A percentile compares a stretch with the other conserved stretches of the same genome.
These are phyloP conservation scores for Choristoneura fumiferana DNA, from an alignment of 1,140 invertebrate species.

Conservation along the genomic window DNA sequence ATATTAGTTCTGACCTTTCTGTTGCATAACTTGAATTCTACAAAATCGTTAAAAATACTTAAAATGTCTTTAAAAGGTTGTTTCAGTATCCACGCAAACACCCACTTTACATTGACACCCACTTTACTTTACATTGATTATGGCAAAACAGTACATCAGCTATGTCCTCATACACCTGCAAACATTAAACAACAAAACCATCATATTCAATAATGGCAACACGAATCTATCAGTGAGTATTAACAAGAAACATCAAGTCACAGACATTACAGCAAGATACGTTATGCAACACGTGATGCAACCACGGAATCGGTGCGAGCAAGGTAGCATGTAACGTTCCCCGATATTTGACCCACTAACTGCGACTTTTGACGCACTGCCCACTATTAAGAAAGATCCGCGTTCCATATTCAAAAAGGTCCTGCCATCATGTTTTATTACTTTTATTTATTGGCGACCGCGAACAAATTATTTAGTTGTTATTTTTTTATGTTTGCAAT, in stretches of 20 bases:
- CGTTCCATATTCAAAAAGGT: slow-evolving; percentile 25
- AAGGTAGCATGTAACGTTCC: slow-evolving; percentile 52
- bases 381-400: slow-evolving; percentile 23
- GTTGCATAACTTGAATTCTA: no score
- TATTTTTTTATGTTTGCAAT: not conserved
- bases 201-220: slow-evolving; percentile 15
- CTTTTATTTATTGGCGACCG: not conserved
- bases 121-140: no score
- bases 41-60: no score
- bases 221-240: not conserved
- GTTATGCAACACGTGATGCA: slow-evolving; percentile 58
- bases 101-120: no score
- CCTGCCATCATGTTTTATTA: no score
- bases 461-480: slow-evolving; percentile 14
- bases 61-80: no score
- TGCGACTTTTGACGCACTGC: slow-evolving; percentile 39
- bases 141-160: no score
- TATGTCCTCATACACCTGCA: no score
- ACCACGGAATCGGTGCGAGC: slow-evolving; percentile 44
- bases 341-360: slow-evolving; percentile 54
- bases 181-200: not conserved
- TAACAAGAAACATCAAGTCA: slow-evolving; percentile 12
- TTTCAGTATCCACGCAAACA: no score
- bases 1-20: no score
- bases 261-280: slow-evolving; percentile 29